Evolutionary conservation across 2,888 invertebrate species (phyloP).

Genomic region (Halocaridina rubra): DNA sequence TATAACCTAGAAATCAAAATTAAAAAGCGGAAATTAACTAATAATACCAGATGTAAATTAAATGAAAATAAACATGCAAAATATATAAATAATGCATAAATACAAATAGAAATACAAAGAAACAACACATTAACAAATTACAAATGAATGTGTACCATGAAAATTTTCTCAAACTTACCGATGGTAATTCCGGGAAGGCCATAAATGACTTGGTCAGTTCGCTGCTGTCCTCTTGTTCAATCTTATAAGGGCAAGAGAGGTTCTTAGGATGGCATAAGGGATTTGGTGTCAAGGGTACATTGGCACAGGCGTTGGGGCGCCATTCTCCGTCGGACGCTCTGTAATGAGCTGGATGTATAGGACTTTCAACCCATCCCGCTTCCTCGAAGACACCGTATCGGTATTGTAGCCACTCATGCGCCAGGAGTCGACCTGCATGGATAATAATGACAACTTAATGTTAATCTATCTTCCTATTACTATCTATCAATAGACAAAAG

Average conservation of each 20-base stretch:
- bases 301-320: constrained; percentile 58
- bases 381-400: constrained; percentile 63
- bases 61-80: too few species aligned
- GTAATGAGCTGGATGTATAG: constrained; percentile 57
- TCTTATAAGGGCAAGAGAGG: constrained; percentile 33
- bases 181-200: constrained; percentile 50
- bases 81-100: too few species aligned
- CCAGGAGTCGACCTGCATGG: constrained; percentile 60
- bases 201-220: constrained; percentile 51
- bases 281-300: constrained; percentile 18
- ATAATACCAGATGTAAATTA: too few species aligned
- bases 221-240: constrained; percentile 25
- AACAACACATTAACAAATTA: neutral
- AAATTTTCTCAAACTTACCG: constrained; percentile 59
- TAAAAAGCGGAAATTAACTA: too few species aligned
- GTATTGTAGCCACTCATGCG: constrained; percentile 58
- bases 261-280: constrained; percentile 35
- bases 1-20: too few species aligned
- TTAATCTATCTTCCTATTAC: too few species aligned
- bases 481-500: too few species aligned
- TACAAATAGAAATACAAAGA: too few species aligned
- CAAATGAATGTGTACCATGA: too few species aligned
- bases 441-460: too few species aligned
- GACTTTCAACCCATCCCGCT: constrained; percentile 46
- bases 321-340: constrained; percentile 51